Conservation (phyloP, 2,113 vertebrate species). For the Nannospalax galili region DNA sequence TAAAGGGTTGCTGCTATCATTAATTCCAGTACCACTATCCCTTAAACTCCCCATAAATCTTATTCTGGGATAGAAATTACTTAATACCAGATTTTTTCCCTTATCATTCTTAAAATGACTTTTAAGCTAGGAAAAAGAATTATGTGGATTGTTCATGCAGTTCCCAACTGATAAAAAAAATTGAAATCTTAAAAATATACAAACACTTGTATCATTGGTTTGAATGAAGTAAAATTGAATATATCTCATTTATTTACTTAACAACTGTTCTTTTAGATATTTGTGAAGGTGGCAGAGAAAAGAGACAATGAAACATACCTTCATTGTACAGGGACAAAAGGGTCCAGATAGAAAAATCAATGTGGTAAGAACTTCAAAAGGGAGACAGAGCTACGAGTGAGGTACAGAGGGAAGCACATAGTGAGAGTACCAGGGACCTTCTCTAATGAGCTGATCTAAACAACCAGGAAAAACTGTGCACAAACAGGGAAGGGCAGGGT, state of each 20-base stretch:
- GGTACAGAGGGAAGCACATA: too few relatives aligned
- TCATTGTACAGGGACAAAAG: neutral
- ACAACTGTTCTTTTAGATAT: neutral
- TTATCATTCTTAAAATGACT: slow-evolving; percentile 29
- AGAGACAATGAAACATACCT: neutral
- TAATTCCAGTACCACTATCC: neutral
- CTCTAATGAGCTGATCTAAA: neutral
- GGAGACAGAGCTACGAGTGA: neutral
- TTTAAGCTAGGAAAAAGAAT: slow-evolving; percentile 3
- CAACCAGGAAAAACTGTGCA: neutral
- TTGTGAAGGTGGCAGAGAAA: neutral
- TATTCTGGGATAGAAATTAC: neutral
- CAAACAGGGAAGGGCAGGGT: neutral
- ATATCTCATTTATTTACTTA: slow-evolving; percentile 6
- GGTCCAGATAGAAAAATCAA: neutral
- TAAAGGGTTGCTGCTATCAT: neutral
- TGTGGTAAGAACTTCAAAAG: neutral
- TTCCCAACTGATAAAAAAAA: neutral
- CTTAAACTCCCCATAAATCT: neutral
- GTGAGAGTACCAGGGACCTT: neutral
- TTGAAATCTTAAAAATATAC: neutral
- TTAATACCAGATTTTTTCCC: neutral
- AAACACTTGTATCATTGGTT: neutral
- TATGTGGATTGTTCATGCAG: neutral
- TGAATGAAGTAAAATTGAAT: neutral